phyloP scores from a whole-genome alignment of 2,113 vertebrate genomes.

The Phyllopteryx taeniolatus region DNA sequence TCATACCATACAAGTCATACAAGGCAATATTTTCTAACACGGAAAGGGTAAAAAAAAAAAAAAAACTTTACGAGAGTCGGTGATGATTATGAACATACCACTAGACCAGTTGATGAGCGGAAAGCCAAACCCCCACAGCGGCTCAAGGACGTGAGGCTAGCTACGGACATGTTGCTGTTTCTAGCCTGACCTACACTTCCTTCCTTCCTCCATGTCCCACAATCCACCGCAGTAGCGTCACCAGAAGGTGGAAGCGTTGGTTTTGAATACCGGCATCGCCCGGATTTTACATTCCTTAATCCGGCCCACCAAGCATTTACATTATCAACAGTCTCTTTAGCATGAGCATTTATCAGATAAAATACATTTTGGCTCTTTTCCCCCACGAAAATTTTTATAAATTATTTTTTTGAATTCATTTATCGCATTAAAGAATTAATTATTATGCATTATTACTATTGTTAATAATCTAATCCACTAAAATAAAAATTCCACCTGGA shows the following conservation, averaged over 20 bases:
- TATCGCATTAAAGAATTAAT: too few relatives aligned
- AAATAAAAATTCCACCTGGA: too few relatives aligned
- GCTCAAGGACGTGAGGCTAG: conserved; percentile 65
- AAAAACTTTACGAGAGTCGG: neutral
- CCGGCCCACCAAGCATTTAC: neutral
- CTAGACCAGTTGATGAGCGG: conserved; percentile 41
- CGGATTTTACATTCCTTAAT: neutral
- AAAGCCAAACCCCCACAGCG: conserved; percentile 43
- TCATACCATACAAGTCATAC: neutral
- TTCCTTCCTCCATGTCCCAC: conserved; percentile 28
- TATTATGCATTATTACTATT: too few relatives aligned
- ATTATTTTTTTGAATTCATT: too few relatives aligned
- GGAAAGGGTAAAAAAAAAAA: neutral
- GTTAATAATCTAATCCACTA: too few relatives aligned
- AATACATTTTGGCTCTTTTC: neutral
- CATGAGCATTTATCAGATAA: too few relatives aligned
- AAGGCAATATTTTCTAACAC: neutral
- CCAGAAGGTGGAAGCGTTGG: neutral
- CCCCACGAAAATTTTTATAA: too few relatives aligned
- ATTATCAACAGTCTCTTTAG: neutral
- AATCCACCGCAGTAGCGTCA: conserved; percentile 23
- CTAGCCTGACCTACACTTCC: conserved; percentile 44
- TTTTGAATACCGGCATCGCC: neutral
- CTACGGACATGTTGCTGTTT: conserved; percentile 64
- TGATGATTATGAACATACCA: conserved; percentile 29